These are phyloP conservation scores for Pyrgus malvae DNA, from an alignment of 2,888 invertebrate genomes.

Conservation along the genomic window DNA sequence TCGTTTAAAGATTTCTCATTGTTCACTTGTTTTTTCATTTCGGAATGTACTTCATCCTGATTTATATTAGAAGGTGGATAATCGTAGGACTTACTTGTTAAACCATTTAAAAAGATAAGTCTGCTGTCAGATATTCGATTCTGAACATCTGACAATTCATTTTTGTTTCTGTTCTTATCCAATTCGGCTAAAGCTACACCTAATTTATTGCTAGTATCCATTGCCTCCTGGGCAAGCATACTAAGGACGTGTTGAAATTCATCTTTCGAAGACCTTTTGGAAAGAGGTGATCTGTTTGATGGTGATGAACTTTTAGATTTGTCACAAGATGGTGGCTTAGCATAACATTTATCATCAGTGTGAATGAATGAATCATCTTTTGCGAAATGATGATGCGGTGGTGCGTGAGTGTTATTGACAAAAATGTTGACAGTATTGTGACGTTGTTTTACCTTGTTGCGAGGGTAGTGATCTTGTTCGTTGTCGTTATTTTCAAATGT, in stretches of 20 bases:
- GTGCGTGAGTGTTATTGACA: constrained; percentile 72
- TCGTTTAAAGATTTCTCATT: constrained; percentile 25
- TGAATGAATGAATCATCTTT: constrained; percentile 80
- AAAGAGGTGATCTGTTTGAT: constrained; percentile 79
- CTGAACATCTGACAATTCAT: constrained; percentile 69
- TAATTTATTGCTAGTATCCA: constrained; percentile 87
- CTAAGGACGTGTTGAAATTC: constrained; percentile 87
- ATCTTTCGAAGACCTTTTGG: constrained; percentile 72
- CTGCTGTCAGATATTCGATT: constrained; percentile 75
- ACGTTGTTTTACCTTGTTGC: constrained; percentile 79
- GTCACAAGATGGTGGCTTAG: constrained; percentile 77
- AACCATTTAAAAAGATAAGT: constrained; percentile 71
- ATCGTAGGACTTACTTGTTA: constrained; percentile 59
- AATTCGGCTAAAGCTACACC: constrained; percentile 85
- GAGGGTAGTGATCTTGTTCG: constrained; percentile 66
- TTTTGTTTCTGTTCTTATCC: constrained; percentile 70
- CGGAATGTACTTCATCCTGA: constrained; percentile 51
- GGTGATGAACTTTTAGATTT: constrained; percentile 80
- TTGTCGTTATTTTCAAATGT: constrained; percentile 72
- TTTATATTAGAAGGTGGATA: constrained; percentile 47
- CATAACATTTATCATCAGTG: constrained; percentile 71
- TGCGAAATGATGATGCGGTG: constrained; percentile 73
- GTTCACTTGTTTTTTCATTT: constrained; percentile 42
- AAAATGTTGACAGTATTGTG: constrained; percentile 76
- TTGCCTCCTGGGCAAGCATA: constrained; percentile 88